Base-by-base conservation (phyloP, 2,888 invertebrate species). In the Harpalus rubripes region DNA sequence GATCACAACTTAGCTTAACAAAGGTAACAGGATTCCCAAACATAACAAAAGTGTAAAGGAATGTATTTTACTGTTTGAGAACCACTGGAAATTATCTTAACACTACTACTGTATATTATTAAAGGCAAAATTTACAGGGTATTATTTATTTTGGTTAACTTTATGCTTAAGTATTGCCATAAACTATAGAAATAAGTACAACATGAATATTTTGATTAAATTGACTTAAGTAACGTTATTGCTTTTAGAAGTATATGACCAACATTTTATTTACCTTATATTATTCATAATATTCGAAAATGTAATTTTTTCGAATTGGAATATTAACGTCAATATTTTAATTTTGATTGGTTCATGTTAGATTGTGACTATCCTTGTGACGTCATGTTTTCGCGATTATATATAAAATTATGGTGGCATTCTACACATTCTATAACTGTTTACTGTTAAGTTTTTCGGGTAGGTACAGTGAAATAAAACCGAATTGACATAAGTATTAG, bases 91-190 rank as follows among this genome's bases (percentile, higher is more conserved):
- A 58, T 81, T 68, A 41, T 72, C 81, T 81, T 81, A 81, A n/a
- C 22, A 63, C 81, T 68, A 81, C 56, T 81, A 65, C 65, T n/a
- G 16, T 79, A 80, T 68, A 81, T 68, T 68, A 81, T 81, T 56
- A 81, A 81, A 81, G 81, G 81, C 81, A 81, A 81, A 81, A 81
- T 81, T 68, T 68, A 81, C 81, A 81, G 65, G 16, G 39, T 80
- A 80, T 18, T 74, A 74, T 58, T 59, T 32, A 63, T 63, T 65
- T 81, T 81, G 56, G 81, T 65, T 81, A 68, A 81, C 65, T 18
- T 81, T 32, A 15, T 80, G n/a, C 18, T 68, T 81, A 26, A 81
- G 68, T 81, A 56, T 68, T 81, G 81, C 39, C 68, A 81, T 58
- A 68, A 68, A 72, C 68, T 81, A 81, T 81, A 56, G 68, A 81